phyloP scores from a whole-genome alignment of 2,888 invertebrate genomes.

The Ophioninae sp. region DNA sequence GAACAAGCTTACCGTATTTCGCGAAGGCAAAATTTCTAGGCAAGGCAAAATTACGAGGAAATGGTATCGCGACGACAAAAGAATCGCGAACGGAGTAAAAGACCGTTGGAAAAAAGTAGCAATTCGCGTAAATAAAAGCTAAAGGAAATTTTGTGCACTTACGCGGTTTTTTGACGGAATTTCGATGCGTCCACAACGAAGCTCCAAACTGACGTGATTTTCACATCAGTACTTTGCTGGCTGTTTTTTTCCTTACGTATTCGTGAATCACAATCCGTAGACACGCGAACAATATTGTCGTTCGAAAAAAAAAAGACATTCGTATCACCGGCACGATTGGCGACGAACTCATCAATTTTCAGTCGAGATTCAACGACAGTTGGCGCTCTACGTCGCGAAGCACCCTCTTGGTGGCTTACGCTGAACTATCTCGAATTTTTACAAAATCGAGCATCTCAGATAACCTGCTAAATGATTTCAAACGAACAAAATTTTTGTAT shows the following conservation, averaged over 20 bases:
- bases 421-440: background rate
- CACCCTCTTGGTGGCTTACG: background rate
- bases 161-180: background rate
- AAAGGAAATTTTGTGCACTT: background rate
- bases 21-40: background rate
- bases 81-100: background rate
- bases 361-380: background rate
- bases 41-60: background rate
- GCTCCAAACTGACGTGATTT: background rate
- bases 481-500: slow-evolving; percentile 53
- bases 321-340: background rate
- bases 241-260: background rate
- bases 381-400: slow-evolving; percentile 1
- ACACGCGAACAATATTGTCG: background rate
- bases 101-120: background rate
- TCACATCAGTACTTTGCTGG: background rate
- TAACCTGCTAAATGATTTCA: background rate
- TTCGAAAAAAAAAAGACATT: slow-evolving; percentile 7
- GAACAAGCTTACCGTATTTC: background rate
- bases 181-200: background rate
- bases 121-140: background rate
- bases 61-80: background rate
- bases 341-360: background rate
- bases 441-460: background rate
- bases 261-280: slow-evolving; percentile 4